Evolutionary conservation across 2,113 vertebrate species (phyloP), one percentile per base, ranked within the genome.

Genomic region (Aspidoscelis tigris): DNA sequence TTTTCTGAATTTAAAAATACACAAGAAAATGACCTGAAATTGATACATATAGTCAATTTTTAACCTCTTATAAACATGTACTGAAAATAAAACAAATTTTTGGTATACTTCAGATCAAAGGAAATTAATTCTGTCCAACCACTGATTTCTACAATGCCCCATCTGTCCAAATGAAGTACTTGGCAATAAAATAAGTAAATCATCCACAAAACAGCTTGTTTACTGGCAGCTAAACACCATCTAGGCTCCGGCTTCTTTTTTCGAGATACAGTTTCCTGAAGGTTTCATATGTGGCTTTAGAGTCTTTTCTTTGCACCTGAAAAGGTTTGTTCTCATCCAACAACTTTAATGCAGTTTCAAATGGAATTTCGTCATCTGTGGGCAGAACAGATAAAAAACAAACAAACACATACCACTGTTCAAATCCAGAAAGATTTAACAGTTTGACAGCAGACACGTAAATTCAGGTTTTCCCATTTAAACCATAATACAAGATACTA

Each of bases 191-290:
- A 73, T 20, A 39, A 39, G 43, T 18, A 18, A 61, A 61, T 18
- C 58, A 61, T 16, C 21, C 69, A 64, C 8, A 8, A 44, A 14
- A 61, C 24, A 24, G 41, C 41, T 65, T 21, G 26, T 26, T 24
- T 33, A 50, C 5, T 18, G 58, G 39, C 26, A 44, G n/a, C 76
- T 85, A 91, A 18, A 86, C 88, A 61, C 69, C 89, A 66, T 95
- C 91, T 33, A 93, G 88, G 69, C 89, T 96, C 90, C 87, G 88
- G 89, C 93, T 93, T 85, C 74, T 92, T 92, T 96, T 96, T 83
- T 96, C 94, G 81, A 96, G 86, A 90, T 96, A 95, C 84, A 95
- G 90, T 90, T 95, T 94, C 83, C 86, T 95, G 87, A 94, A 97
- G 77, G 94, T 93, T 76, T 94, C 88, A 93, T 96, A 97, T 73